These are phyloP conservation scores for Danionella dracula DNA, from an alignment of 2,797 vertebrate species.

Conservation along the genomic window DNA sequence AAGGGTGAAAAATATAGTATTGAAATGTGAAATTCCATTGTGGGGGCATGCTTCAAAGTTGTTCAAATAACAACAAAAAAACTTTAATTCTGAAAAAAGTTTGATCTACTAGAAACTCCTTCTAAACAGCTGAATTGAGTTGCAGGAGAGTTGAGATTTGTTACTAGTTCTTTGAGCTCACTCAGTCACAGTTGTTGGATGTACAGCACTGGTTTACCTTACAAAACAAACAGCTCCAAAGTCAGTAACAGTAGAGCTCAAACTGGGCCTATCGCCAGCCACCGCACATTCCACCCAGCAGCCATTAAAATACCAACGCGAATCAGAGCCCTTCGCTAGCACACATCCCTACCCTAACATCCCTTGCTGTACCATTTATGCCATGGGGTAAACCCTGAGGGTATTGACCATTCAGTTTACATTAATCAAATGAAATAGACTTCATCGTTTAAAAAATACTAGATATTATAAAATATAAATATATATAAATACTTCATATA, in stretches of 20 bases:
- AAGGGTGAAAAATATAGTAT: no score
- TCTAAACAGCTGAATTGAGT: not conserved
- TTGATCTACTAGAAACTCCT: no score
- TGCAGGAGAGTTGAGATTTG: not conserved
- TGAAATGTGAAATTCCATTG: no score
- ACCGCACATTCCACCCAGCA: slow-evolving; percentile 72
- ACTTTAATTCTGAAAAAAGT: no score
- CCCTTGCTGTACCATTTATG: not conserved
- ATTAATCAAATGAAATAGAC: no score
- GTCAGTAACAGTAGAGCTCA: slow-evolving; percentile 71
- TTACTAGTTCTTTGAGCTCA: slow-evolving; percentile 6
- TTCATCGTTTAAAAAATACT: no score
- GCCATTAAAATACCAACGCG: slow-evolving; percentile 78
- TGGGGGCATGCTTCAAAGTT: no score
- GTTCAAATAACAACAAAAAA: no score
- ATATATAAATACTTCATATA: no score
- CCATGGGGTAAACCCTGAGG: not conserved
- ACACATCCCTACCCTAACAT: slow-evolving; percentile 33
- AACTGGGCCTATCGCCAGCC: slow-evolving; percentile 64
- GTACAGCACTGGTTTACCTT: slow-evolving; percentile 62
- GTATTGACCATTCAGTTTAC: no score
- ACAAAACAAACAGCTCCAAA: slow-evolving; percentile 74
- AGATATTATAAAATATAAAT: no score
- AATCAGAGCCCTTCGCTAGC: slow-evolving; percentile 55
- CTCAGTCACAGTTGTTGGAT: slow-evolving; percentile 46